A percentile compares a stretch with the other conserved stretches of the same genome.
These are phyloP conservation scores for Allolobophora icterica DNA, from an alignment of 2,888 invertebrate species.

Conservation along the genomic window DNA sequence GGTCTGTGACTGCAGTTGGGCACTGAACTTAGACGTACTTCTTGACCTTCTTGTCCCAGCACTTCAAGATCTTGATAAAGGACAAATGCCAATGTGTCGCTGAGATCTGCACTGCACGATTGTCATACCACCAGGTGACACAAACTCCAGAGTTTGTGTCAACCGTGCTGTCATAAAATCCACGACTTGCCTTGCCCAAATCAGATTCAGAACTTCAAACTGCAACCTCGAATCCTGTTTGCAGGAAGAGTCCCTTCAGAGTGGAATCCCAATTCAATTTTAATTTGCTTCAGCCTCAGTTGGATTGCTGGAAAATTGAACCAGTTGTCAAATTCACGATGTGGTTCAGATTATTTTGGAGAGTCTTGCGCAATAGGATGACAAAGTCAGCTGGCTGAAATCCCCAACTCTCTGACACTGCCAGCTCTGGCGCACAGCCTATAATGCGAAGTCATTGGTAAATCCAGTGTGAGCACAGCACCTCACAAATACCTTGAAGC, in stretches of 20 bases:
- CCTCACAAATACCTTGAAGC: background rate
- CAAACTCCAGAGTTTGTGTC: background rate
- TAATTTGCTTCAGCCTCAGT: background rate
- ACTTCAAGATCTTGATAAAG: background rate
- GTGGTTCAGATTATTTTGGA: background rate
- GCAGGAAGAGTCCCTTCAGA: background rate
- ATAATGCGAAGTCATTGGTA: background rate
- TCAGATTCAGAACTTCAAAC: background rate
- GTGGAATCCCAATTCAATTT: background rate
- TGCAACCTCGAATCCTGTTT: background rate
- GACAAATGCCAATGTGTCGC: background rate
- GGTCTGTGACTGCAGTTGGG: background rate
- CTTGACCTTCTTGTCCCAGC: background rate
- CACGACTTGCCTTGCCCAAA: background rate
- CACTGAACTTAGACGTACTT: background rate
- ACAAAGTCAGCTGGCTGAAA: background rate
- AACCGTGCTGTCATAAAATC: background rate
- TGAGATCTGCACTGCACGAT: background rate
- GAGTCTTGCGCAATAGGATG: background rate
- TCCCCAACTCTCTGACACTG: background rate
- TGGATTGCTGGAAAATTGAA: background rate
- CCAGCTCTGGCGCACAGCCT: background rate
- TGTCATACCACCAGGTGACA: background rate
- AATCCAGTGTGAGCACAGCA: background rate
- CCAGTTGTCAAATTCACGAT: background rate